phyloP scores from a whole-genome alignment of 1,140 invertebrate species.

The Melanaphis sacchari region DNA sequence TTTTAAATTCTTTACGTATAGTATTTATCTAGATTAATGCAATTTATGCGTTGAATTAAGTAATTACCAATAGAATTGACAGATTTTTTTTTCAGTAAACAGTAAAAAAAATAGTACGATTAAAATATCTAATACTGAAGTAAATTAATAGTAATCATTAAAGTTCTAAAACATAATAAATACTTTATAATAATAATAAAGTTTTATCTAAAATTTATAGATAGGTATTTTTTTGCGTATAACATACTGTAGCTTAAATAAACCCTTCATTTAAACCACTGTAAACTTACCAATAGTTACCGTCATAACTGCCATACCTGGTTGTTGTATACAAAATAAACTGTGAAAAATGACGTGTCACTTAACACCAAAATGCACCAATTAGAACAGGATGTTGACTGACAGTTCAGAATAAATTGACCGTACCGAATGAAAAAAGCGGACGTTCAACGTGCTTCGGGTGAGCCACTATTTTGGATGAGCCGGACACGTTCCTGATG shows the following conservation, averaged over 20 bases:
- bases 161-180: neutral
- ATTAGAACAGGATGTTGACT: slow-evolving; percentile 49
- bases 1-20: neutral
- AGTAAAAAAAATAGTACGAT: neutral
- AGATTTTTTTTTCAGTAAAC: neutral
- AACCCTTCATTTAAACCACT: neutral
- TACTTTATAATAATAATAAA: neutral
- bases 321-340: neutral
- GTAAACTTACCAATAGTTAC: neutral
- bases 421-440: neutral
- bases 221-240: neutral
- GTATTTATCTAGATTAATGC: neutral
- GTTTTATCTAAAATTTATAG: neutral
- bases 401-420: slow-evolving; percentile 46
- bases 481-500: neutral
- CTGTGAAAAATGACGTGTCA: slow-evolving; percentile 47
- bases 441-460: neutral
- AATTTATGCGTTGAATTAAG: neutral
- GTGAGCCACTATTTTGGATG: neutral
- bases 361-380: slow-evolving; percentile 2
- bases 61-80: neutral
- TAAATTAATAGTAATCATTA: neutral
- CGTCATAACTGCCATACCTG: slow-evolving; percentile 17
- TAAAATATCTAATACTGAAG: neutral
- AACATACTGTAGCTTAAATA: neutral